These are phyloP conservation scores for Heliconius nattereri DNA, from an alignment of 1,140 invertebrate genomes.

Conservation along the genomic window DNA sequence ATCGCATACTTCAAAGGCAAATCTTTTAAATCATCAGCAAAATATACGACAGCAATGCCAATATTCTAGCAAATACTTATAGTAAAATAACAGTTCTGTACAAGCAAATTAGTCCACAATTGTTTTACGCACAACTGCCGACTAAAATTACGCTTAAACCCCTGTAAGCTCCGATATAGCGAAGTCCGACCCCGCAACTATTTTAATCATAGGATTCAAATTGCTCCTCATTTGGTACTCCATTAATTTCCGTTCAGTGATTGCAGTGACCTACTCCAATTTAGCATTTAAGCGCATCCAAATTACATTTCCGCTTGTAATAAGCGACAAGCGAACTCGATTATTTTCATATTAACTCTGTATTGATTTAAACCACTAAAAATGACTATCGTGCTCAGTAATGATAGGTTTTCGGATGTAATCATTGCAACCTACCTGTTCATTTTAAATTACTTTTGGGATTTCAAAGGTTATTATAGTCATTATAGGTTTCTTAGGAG, in stretches of 20 bases:
- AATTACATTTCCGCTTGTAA: slow-evolving; percentile 56
- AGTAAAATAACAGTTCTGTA: background rate
- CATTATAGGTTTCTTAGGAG: slow-evolving; percentile 15
- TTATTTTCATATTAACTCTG: slow-evolving; percentile 75
- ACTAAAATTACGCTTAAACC: background rate
- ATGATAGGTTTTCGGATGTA: slow-evolving; percentile 58
- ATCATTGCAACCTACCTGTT: slow-evolving; percentile 41
- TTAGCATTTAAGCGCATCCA: slow-evolving; percentile 51
- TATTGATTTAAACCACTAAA: slow-evolving; percentile 64
- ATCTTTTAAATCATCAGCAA: background rate
- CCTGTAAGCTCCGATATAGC: slow-evolving; percentile 23
- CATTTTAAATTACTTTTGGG: slow-evolving; percentile 43
- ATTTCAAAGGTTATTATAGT: slow-evolving; percentile 24
- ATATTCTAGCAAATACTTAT: background rate
- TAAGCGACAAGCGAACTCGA: slow-evolving; percentile 63
- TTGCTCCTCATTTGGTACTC: slow-evolving; percentile 42
- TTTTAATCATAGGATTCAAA: slow-evolving; percentile 41
- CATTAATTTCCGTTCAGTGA: slow-evolving; percentile 44
- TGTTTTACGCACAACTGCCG: background rate
- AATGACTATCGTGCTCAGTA: slow-evolving; percentile 61
- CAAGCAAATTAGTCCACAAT: background rate
- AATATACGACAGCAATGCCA: background rate
- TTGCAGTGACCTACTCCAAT: slow-evolving; percentile 50
- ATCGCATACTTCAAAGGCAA: too few relatives aligned
- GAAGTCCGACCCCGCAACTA: slow-evolving; percentile 35